Evolutionary conservation across 2,113 vertebrate genomes (phyloP).

Genomic region (Pycnonotus jocosus): DNA sequence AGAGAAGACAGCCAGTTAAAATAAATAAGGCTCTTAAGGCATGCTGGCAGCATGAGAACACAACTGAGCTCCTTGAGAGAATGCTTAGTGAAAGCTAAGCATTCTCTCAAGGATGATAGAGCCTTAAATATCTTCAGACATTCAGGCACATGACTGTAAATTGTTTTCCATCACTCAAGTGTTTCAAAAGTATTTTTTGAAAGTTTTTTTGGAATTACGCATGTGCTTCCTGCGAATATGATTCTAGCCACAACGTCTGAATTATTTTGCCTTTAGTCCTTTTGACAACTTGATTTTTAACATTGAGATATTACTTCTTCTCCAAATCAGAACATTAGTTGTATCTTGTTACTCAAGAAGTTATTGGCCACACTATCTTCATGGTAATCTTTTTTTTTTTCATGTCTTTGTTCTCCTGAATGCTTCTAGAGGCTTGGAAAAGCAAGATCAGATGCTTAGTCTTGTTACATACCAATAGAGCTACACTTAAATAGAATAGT

Average conservation of each 20-base stretch:
- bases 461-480: neutral
- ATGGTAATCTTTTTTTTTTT: neutral
- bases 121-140: neutral
- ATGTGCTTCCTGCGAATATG: neutral
- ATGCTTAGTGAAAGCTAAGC: neutral
- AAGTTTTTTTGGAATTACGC: neutral
- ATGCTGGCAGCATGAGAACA: neutral
- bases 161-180: neutral
- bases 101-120: neutral
- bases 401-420: neutral
- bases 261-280: neutral
- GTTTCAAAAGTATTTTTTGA: neutral
- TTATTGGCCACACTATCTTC: neutral
- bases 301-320: neutral
- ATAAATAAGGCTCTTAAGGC: neutral
- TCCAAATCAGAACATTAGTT: neutral
- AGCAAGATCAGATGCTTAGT: neutral
- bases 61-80: neutral
- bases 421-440: neutral
- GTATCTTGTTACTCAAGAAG: neutral
- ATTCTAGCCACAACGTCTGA: neutral
- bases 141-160: neutral
- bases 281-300: neutral
- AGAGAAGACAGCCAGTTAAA: slow-evolving; percentile 17
- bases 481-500: neutral